These are phyloP conservation scores for Oxygymnocypris stewartii DNA, from an alignment of 2,113 vertebrate genomes.

Conservation along the genomic window DNA sequence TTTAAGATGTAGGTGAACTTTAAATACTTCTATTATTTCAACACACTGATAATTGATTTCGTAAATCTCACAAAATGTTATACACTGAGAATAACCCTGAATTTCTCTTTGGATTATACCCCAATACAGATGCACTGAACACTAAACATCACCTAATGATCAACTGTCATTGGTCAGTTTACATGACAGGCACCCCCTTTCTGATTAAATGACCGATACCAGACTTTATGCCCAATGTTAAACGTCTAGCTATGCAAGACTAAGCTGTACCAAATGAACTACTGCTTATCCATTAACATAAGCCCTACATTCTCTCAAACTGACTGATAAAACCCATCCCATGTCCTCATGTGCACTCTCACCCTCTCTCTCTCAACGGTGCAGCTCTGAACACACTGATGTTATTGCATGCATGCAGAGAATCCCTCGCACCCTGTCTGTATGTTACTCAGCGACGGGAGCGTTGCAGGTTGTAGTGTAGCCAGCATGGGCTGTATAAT, in stretches of 20 bases:
- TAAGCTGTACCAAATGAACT: background rate
- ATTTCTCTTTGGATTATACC: background rate
- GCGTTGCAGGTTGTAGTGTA: conserved; percentile 55
- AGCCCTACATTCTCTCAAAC: background rate
- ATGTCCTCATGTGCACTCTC: background rate
- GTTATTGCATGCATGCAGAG: conserved; percentile 64
- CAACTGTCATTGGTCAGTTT: background rate
- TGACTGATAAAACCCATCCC: background rate
- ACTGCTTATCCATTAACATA: conserved; percentile 29
- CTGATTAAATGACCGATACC: background rate
- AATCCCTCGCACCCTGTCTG: conserved; percentile 26
- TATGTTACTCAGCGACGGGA: conserved; percentile 52
- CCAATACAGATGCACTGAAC: background rate
- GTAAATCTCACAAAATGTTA: background rate
- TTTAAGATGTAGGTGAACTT: no score
- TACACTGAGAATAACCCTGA: background rate
- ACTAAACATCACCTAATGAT: background rate
- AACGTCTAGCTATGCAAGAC: background rate
- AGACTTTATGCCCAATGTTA: no score
- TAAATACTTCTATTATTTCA: background rate
- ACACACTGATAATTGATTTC: background rate
- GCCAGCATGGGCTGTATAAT: conserved; percentile 65
- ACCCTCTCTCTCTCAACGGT: conserved; percentile 17
- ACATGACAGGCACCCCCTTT: background rate
- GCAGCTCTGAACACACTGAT: conserved; percentile 59